Conservation (phyloP, 2,797 vertebrate species). For the Eulemur coronatus region DNA sequence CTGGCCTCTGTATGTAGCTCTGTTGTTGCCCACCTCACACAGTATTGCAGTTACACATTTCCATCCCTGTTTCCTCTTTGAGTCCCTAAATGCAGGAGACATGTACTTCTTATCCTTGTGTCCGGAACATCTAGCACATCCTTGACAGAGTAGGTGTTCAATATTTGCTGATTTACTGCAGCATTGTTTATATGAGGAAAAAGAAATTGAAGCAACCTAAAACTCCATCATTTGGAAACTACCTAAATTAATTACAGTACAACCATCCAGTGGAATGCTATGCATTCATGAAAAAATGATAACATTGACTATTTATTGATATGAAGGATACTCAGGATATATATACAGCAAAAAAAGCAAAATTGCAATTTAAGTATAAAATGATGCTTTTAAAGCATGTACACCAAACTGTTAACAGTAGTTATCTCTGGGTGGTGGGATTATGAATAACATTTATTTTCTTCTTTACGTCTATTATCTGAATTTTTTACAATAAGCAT, state of each 20-base stretch:
- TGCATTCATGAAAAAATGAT: neutral
- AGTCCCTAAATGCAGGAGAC: neutral
- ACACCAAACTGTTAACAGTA: neutral
- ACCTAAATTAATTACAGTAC: neutral
- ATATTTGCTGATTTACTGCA: neutral
- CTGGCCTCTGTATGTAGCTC: neutral
- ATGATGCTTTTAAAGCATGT: neutral
- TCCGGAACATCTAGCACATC: neutral
- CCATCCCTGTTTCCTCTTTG: neutral
- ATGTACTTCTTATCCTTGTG: neutral
- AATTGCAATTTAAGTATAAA: neutral
- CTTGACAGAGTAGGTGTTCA: neutral
- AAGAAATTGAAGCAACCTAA: slow-evolving; percentile 17
- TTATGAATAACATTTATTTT: neutral
- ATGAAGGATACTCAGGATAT: neutral
- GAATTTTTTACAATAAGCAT: neutral
- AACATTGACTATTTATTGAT: neutral
- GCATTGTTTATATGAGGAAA: neutral
- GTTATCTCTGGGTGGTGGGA: neutral
- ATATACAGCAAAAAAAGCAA: neutral
- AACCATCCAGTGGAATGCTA: neutral
- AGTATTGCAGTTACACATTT: neutral
- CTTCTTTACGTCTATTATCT: slow-evolving; percentile 1
- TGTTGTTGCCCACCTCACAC: neutral
- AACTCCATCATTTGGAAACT: neutral